Evolutionary conservation across 2,888 invertebrate genomes (phyloP).

Genomic region (Polydrusus pterygomalis): DNA sequence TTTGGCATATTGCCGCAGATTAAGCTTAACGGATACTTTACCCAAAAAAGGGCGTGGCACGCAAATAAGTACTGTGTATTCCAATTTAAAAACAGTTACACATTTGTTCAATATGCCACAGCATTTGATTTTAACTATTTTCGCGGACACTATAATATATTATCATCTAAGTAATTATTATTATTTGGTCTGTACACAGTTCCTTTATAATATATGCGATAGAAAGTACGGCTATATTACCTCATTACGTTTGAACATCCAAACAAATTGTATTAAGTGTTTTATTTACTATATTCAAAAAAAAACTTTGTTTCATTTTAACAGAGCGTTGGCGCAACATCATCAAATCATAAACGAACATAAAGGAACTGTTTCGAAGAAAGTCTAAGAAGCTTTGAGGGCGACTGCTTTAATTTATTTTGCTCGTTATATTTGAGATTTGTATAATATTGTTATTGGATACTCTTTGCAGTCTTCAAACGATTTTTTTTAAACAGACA

Average conservation of each 20-base stretch:
- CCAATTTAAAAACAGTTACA: too few relatives aligned
- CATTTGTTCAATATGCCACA: too few relatives aligned
- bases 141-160: too few relatives aligned
- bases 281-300: neutral
- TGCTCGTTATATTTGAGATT: constrained; percentile 3
- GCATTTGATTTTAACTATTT: too few relatives aligned
- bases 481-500: too few relatives aligned
- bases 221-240: neutral
- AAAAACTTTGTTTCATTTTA: constrained; percentile 4
- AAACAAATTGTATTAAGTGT: neutral
- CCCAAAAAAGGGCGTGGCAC: too few relatives aligned
- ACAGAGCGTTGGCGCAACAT: neutral
- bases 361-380: constrained; percentile 16
- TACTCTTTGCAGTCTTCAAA: too few relatives aligned
- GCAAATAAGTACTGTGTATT: too few relatives aligned
- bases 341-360: neutral
- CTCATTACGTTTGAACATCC: neutral
- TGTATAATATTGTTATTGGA: neutral
- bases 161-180: too few relatives aligned
- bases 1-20: too few relatives aligned
- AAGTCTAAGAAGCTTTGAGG: constrained; percentile 2
- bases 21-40: too few relatives aligned
- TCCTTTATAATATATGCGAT: neutral
- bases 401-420: neutral
- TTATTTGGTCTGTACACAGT: neutral